Conservation (phyloP, 2,113 vertebrate genomes). For the Athene noctua region DNA sequence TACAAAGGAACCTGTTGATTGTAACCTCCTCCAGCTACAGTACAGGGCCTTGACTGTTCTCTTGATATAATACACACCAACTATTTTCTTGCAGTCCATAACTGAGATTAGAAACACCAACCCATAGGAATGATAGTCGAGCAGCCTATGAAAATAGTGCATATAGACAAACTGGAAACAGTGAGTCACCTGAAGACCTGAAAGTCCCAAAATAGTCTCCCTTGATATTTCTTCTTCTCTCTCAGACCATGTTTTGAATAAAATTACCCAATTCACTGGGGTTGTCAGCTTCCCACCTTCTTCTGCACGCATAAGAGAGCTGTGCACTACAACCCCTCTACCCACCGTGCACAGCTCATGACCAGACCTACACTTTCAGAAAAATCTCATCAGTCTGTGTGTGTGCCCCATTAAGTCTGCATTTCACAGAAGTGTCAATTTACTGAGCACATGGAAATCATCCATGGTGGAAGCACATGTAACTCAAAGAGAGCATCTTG, state of each 20-base stretch:
- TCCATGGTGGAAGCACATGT: rapidly evolving
- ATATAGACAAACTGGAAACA: neutral
- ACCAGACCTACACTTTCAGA: neutral
- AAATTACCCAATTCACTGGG: neutral
- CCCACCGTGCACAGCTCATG: neutral
- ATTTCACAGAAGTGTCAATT: neutral
- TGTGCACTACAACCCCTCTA: neutral
- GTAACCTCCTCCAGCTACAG: neutral
- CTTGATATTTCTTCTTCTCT: neutral
- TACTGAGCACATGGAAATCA: neutral
- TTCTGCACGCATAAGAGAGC: neutral
- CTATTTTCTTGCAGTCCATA: neutral
- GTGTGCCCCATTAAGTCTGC: rapidly evolving
- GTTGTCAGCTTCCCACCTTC: neutral
- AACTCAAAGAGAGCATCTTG: neutral
- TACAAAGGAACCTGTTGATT: neutral
- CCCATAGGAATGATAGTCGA: neutral
- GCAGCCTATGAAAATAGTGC: neutral
- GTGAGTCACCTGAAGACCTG: neutral
- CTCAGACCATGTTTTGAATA: neutral
- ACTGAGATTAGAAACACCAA: neutral
- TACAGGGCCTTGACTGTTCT: neutral
- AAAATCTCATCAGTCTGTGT: neutral
- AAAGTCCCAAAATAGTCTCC: neutral
- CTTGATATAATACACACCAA: neutral